Evolutionary conservation across 1,140 invertebrate genomes (phyloP).

Genomic region (Procambarus virginalis): DNA sequence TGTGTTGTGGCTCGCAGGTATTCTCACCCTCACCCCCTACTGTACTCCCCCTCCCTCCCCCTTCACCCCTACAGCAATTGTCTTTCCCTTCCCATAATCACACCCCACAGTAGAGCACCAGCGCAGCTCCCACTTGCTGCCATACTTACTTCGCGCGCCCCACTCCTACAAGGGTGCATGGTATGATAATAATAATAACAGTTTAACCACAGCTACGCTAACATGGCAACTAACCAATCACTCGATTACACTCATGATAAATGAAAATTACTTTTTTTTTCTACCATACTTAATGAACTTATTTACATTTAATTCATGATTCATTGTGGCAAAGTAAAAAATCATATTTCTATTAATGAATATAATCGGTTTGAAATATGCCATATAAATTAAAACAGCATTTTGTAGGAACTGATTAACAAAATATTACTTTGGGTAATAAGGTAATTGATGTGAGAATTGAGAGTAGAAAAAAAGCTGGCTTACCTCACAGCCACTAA

Average conservation of each 20-base stretch:
- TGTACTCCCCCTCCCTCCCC: slow-evolving; percentile 5
- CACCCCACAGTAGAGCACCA: slow-evolving; percentile 49
- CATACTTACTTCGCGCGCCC: slow-evolving; percentile 65
- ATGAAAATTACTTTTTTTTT: slow-evolving; percentile 31
- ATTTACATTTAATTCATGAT: slow-evolving; percentile 37
- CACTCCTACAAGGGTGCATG: slow-evolving; percentile 66
- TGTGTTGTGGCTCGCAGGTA: slow-evolving; percentile 9
- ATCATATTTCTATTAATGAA: slow-evolving; percentile 36
- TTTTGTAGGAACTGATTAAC: not conserved
- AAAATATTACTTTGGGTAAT: slow-evolving; percentile 1
- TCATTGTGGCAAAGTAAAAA: slow-evolving; percentile 23
- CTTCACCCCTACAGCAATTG: slow-evolving; percentile 11
- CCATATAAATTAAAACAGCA: slow-evolving; percentile 29
- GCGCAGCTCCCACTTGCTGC: slow-evolving; percentile 50
- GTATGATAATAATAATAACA: slow-evolving; percentile 64
- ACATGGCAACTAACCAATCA: slow-evolving; percentile 60
- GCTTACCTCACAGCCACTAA: slow-evolving; percentile 63
- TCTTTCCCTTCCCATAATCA: slow-evolving; percentile 30
- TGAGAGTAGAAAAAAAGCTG: slow-evolving; percentile 52
- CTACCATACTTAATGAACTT: slow-evolving; percentile 23
- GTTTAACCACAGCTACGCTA: slow-evolving; percentile 64
- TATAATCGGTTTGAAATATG: slow-evolving; percentile 32
- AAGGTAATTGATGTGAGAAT: slow-evolving; percentile 15
- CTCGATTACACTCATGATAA: slow-evolving; percentile 56
- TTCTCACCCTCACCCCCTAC: slow-evolving; percentile 11